These are phyloP conservation scores for Asobara japonica DNA, from an alignment of 1,140 invertebrate genomes.

Conservation along the genomic window DNA sequence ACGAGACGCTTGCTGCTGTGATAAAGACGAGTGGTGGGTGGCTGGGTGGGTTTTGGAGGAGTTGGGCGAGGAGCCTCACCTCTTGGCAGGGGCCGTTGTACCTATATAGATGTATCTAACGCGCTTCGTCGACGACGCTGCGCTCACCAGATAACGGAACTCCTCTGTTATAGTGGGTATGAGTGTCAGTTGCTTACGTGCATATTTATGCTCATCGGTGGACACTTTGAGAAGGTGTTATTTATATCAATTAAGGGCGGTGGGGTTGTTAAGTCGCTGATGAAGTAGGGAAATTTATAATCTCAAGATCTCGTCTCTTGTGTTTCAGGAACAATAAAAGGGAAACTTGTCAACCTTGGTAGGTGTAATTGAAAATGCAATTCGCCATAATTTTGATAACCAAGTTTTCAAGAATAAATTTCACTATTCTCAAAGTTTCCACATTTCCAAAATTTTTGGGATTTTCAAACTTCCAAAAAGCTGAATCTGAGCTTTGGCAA, in stretches of 20 bases:
- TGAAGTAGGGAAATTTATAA: too few species aligned
- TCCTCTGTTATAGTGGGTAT: constrained; percentile 12
- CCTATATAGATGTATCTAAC: constrained; percentile 7
- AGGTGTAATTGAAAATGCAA: too few species aligned
- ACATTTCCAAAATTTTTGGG: too few species aligned
- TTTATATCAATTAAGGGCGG: constrained; percentile 23
- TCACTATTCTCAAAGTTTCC: too few species aligned
- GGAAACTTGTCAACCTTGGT: too few species aligned
- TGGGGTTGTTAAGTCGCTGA: neutral
- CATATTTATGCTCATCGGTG: constrained; percentile 42
- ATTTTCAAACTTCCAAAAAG: too few species aligned
- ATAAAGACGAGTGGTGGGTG: constrained; percentile 59
- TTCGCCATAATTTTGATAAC: too few species aligned
- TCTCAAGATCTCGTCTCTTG: too few species aligned
- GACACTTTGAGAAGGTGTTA: constrained; percentile 36
- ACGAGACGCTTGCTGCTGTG: constrained; percentile 60
- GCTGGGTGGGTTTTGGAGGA: neutral
- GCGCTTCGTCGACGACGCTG: constrained; percentile 54
- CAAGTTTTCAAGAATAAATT: too few species aligned
- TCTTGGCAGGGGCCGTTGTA: neutral
- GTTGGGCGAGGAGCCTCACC: neutral
- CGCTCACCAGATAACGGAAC: constrained; percentile 59
- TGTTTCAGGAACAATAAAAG: too few species aligned
- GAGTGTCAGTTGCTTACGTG: constrained; percentile 54
- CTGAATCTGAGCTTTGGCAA: too few species aligned